phyloP scores from a whole-genome alignment of 2,888 invertebrate species.

The Drosophila niveifrons region DNA sequence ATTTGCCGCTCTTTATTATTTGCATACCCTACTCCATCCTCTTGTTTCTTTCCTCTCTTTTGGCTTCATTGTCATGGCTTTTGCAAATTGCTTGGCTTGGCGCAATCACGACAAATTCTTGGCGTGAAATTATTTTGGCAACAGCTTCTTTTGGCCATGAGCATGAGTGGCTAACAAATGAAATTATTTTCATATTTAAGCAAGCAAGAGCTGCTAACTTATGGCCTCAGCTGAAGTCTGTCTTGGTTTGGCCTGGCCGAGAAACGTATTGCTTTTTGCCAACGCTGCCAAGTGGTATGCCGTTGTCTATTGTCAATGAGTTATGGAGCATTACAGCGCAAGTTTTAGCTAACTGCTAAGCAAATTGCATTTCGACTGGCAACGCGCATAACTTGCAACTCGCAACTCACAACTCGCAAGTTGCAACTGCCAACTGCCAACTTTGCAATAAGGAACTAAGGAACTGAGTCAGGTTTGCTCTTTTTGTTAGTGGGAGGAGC shows the following conservation, averaged over 20 bases:
- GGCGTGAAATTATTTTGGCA: conserved; percentile 66
- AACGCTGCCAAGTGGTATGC: conserved; percentile 21
- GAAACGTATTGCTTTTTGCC: conserved; percentile 17
- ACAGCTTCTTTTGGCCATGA: conserved; percentile 32
- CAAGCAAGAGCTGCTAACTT: conserved; percentile 46
- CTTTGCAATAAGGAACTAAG: conserved; percentile 19
- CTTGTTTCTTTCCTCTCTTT: neutral
- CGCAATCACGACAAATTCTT: conserved; percentile 67
- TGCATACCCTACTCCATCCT: conserved; percentile 42
- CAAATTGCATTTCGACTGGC: conserved; percentile 49
- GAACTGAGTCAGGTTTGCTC: conserved; percentile 34
- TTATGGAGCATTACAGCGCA: conserved; percentile 72
- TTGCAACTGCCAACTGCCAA: conserved; percentile 8
- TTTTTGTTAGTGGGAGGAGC: conserved; percentile 34
- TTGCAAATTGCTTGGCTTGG: conserved; percentile 35
- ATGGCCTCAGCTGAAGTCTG: conserved; percentile 55
- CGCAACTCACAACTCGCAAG: conserved; percentile 8
- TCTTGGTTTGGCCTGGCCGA: neutral
- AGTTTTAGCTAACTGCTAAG: conserved; percentile 54
- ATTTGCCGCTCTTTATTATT: conserved; percentile 43
- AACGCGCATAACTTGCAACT: conserved; percentile 9
- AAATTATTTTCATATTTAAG: conserved; percentile 60
- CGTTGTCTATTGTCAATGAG: conserved; percentile 64
- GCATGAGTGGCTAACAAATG: conserved; percentile 29
- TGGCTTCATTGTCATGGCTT: neutral